Base-by-base conservation (phyloP, 2,113 vertebrate species). In the Brachionichthys hirsutus region DNA sequence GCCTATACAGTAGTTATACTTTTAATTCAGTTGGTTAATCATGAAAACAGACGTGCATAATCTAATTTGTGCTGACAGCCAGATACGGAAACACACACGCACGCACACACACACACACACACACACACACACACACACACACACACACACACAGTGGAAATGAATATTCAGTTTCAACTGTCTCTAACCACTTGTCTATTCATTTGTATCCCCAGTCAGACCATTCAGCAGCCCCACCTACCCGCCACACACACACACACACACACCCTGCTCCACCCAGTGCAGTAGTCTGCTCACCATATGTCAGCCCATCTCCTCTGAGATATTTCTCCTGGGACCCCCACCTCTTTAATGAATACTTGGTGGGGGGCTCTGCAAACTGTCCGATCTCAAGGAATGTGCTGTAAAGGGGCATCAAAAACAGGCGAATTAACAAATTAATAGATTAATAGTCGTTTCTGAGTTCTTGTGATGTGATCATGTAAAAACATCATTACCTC, bases 251-350 rank as follows among this genome's bases (percentile, higher is more conserved):
- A 64, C 51, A 59, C 46, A 53, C 53, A 66, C 60, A 75, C 42
- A 72, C 65, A 67, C 71, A 75, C 77, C 50, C 76, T 71, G 49
- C 70, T 75, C 82, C 81, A 87, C 86, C 77, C 82, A 78, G 68
- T 50, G 75, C 64, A 67, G 77, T 78, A 80, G 81, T 80, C 85
- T 88, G 88, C 83, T 84, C 81, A 83, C 89, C 91, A 91, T 90
- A 91, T 92, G 88, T 87, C 88, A 88, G 82, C 70, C 79, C 75
- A 80, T 72, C 76, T 77, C 77, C 63, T 75, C 68, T 62, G 73
- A 75, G 61, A 78, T 63, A 73, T 68, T 71, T 87, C 84, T 88
- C 66, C 24, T 22, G 67, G 64, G 78, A 83, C 74, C 75, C 80
- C 73, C 16, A 57, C 41, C 67, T 67, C 59, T 83, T 80, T 73